Conservation (phyloP, 1,140 invertebrate genomes). For the Andrena cerasifolii region DNA sequence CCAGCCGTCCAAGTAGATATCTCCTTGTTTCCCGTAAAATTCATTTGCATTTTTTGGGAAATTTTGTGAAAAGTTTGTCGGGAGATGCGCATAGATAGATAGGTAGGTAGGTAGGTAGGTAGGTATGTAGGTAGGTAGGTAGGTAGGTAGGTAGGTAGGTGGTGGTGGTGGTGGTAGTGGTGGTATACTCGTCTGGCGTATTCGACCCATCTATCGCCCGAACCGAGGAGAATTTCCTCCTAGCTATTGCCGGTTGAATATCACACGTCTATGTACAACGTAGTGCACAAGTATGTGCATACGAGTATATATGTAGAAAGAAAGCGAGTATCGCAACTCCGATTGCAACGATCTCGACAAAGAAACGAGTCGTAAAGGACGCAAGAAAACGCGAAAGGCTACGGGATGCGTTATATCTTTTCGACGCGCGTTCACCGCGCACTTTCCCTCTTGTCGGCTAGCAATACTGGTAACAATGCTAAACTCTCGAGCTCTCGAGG, state of each 20-base stretch:
- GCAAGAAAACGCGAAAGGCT: neutral
- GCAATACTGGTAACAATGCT: slow-evolving; percentile 12
- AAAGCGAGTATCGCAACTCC: neutral
- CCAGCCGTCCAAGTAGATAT: too few species aligned
- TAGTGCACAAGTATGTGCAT: neutral
- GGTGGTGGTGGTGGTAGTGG: too few species aligned
- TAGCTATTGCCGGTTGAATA: too few species aligned
- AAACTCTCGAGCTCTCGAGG: neutral
- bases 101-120: too few species aligned
- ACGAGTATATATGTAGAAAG: neutral
- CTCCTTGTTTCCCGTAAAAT: neutral
- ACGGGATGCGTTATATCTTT: neutral
- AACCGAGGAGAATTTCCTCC: too few species aligned
- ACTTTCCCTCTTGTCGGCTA: slow-evolving; percentile 36
- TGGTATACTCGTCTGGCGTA: too few species aligned
- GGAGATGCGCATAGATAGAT: too few species aligned
- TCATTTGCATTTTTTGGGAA: neutral
- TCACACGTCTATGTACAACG: neutral
- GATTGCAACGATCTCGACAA: neutral
- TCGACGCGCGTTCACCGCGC: neutral
- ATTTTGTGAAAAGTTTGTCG: too few species aligned
- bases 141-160: too few species aligned
- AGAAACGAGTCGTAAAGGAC: neutral
- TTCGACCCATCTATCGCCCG: too few species aligned
- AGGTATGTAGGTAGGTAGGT: too few species aligned